A percentile compares a stretch with the other conserved stretches of the same genome.
These are phyloP conservation scores for Melanogrammus aeglefinus DNA, from an alignment of 2,797 vertebrate species.

Conservation along the genomic window DNA sequence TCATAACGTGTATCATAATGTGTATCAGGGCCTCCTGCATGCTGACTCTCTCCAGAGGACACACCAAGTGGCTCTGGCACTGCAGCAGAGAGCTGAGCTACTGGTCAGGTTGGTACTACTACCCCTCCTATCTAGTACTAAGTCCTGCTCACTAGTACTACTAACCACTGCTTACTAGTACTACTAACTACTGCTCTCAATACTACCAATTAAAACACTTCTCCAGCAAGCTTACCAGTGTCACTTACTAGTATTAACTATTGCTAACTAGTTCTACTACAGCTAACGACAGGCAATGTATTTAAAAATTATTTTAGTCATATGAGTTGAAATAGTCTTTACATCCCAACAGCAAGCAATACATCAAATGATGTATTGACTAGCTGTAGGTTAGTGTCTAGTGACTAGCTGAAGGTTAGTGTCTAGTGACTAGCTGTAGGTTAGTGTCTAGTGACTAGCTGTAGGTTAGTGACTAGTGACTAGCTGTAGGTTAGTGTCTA, in stretches of 20 bases:
- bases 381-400: too few relatives aligned
- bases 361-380: too few relatives aligned
- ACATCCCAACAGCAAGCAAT: too few relatives aligned
- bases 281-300: background rate
- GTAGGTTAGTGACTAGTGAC: too few relatives aligned
- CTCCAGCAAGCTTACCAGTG: background rate
- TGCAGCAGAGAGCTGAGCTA: constrained; percentile 96
- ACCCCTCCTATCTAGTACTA: background rate
- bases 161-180: background rate
- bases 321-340: too few relatives aligned
- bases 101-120: constrained; percentile 78
- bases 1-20: too few relatives aligned
- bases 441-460: too few relatives aligned
- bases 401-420: too few relatives aligned
- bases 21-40: constrained; percentile 88
- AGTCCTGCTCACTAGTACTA: background rate
- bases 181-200: background rate
- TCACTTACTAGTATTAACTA: background rate
- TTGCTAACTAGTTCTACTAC: background rate
- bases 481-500: too few relatives aligned
- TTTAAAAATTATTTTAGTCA: too few relatives aligned
- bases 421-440: too few relatives aligned
- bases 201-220: background rate
- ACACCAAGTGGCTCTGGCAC: constrained; percentile 95
- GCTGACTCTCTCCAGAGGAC: constrained; percentile 98